A percentile compares a stretch with the other conserved stretches of the same genome.
Evolutionary conservation across 2,888 invertebrate genomes (phyloP).

Genomic region (Cephus sareptanus): DNA sequence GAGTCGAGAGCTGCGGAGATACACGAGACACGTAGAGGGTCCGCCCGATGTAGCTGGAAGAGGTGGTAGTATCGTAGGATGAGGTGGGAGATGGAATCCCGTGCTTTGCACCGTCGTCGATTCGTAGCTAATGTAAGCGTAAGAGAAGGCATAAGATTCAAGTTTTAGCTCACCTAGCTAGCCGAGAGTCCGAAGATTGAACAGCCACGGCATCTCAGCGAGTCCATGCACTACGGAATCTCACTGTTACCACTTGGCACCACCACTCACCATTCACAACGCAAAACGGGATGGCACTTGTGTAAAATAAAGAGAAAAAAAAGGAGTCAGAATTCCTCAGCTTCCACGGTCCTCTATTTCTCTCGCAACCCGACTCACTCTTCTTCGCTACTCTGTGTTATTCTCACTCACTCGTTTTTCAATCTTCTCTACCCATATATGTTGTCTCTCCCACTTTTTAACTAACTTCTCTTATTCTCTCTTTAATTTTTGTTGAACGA

Average conservation of each 20-base stretch:
- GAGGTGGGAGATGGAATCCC: not conserved
- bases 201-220: constrained; percentile 63
- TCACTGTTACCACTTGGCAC: constrained; percentile 42
- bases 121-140: not conserved
- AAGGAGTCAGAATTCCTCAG: not conserved
- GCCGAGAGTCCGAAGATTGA: constrained; percentile 59
- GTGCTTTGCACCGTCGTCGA: not conserved
- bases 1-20: not conserved
- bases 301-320: not conserved
- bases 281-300: constrained; percentile 19
- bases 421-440: not conserved
- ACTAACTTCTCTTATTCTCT: not conserved
- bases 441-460: not conserved
- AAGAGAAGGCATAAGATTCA: constrained; percentile 4
- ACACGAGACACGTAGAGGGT: not conserved
- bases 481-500: not conserved
- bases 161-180: constrained; percentile 56
- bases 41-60: not conserved
- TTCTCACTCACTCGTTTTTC: not conserved
- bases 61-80: not conserved
- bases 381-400: not conserved
- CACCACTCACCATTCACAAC: constrained; percentile 47
- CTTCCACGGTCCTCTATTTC: not conserved
- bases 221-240: constrained; percentile 53
- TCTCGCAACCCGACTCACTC: constrained; percentile 2